phyloP scores from a whole-genome alignment of 53 echinoderm and acorn worm genomes.

The Apostichopus leukothele region DNA sequence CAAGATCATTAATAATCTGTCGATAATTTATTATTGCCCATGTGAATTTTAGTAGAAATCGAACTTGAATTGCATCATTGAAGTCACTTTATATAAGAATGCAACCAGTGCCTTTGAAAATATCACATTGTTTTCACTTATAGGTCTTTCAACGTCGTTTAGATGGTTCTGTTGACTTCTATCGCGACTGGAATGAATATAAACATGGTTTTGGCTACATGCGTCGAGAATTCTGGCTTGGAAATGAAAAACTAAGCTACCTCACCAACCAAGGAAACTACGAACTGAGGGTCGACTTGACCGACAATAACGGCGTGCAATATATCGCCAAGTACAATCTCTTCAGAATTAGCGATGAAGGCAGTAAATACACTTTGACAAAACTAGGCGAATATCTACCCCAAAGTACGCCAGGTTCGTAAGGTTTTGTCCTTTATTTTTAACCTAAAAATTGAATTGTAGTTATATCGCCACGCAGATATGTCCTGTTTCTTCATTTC shows the following conservation, averaged over 20 bases:
- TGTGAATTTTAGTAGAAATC: too few relatives aligned
- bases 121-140: not conserved
- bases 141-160: not conserved
- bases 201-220: not conserved
- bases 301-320: not conserved
- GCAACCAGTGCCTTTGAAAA: too few relatives aligned
- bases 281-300: not conserved
- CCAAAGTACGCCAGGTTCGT: too few relatives aligned
- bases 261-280: not conserved
- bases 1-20: too few relatives aligned
- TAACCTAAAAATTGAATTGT: too few relatives aligned
- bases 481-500: too few relatives aligned
- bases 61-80: too few relatives aligned
- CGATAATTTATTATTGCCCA: too few relatives aligned
- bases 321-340: not conserved
- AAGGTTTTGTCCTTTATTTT: too few relatives aligned
- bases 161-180: not conserved
- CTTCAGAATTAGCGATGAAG: not conserved
- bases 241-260: not conserved
- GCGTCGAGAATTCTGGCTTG: not conserved
- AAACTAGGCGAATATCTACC: too few relatives aligned
- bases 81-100: too few relatives aligned
- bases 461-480: too few relatives aligned
- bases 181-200: not conserved
- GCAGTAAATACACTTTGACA: not conserved